Evolutionary conservation across 2,113 vertebrate species (phyloP), one percentile per base, ranked within the genome.

Genomic region (Brienomyrus longianalis): DNA sequence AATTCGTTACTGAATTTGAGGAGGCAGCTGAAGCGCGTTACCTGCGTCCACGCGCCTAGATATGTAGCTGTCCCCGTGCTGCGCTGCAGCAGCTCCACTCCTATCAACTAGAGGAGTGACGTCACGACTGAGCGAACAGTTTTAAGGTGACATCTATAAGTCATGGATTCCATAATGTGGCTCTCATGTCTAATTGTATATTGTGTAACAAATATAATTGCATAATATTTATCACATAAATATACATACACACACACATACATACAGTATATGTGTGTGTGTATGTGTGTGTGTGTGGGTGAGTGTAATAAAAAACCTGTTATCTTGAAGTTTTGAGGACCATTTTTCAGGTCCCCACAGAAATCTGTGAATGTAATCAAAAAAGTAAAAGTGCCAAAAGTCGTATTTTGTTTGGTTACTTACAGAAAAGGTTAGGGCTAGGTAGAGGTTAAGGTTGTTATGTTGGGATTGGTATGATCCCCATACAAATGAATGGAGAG

Each of bases 31-130:
- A 84, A 47, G 91, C 90, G 90, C 92, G 90, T 94, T 95, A 95
- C 95, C 96, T 94, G 94, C 89, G 77, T 92, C 92, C 90, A 92
- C 92, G 91, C 93, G 93, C 93, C 86, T 94, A 93, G 47, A 92
- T 92, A 91, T 87, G 95, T 95, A 95, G 95, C 96, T 95, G 95
- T 96, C 95, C 96, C 92, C 94, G 70, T 70, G 91, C 90, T 91
- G 92, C 94, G 95, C 94, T 94, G 94, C 95, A 96, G 94, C 94
- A 95, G 94, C 90, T 89, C 90, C 88, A 59, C 83, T 90, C 86
- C 45, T 91, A 89, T 90, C 83, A 91, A 90, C 90, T 90, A 90
- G 66, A 83, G 77, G 83, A 88, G 91, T 93, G 93, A 93, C 92
- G 93, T 93, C 91, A 93, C 89, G 15, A 88, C 85, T 50, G 23